Base-by-base conservation (phyloP, 2,888 invertebrate species). In the Hetaerina titia region DNA sequence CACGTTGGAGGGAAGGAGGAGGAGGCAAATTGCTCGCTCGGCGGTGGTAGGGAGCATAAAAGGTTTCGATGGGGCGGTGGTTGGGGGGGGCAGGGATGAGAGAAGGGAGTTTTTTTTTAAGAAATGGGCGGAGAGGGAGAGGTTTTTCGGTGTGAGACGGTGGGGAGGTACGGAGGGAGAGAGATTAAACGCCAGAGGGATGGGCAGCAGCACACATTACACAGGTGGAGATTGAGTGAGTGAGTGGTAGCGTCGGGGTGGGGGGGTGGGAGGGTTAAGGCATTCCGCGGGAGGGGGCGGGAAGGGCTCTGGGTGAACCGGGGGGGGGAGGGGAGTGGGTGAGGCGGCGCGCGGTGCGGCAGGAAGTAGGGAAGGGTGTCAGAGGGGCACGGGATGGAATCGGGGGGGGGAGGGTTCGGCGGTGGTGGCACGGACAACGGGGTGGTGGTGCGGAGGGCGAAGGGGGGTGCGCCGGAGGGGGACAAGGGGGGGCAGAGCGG, bases 321-420 rank as follows among this genome's bases (percentile, higher is more conserved):
- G 9, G 25, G 4, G 60, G 19, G 58, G n/a, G 89, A 11, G 81
- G 81, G 19, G n/a, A 11, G 15, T 31, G 31, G 81, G n/a, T 57
- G 58, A n/a, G n/a, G 22, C 8, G 45, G 45, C 45, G 45, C 45
- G 45, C 45, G 45, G 45, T 45, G 45, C 45, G 45, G 90, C 22
- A 31, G 57, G 63, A 90, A 90, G 90, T 90, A 63, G 90, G 90
- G 31, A 63, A 90, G 90, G 63, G 90, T 90, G 90, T 90, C 90
- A 90, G 63, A 90, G 31, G 90, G 90, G 45, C 63, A 90, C 31
- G 89, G 60, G 58, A 90, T 15, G 89, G 81, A 45, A 1, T 1
- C 2, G 45, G 45, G 45, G 69, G 7, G 69, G 69, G 69, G n/a
- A 69, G 69, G 69, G 69, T 0, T 19, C 17, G 17, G 63, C 15